Base-by-base conservation (phyloP, 1,140 invertebrate species). In the Rhysida immarginata region DNA sequence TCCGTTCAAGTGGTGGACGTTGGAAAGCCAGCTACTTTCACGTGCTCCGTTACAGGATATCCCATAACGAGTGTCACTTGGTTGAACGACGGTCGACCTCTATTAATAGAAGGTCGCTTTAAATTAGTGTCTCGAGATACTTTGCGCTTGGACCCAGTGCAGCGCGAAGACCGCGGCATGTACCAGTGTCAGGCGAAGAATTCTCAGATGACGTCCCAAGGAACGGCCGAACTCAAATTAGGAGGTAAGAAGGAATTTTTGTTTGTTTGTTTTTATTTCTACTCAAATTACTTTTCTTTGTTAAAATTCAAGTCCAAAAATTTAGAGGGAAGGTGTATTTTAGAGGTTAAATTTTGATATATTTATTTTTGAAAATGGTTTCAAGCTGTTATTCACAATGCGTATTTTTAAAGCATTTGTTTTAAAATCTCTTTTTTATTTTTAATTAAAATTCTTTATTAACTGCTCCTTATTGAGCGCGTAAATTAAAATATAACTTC, bases 1-100 rank as follows among this genome's bases (percentile, higher is more conserved):
- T 80, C 82, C 44, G 83, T 84, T 0, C 91, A 96, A 69, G 90
- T 87, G 41, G 82, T 94, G 42, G 91, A 96, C 69, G 94, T 93
- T 64, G 89, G 88, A 45, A 79, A 88, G 65, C 84, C 88, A 1
- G 91, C 91, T 1, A 79, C 84, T 0, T 88, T 94, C 66, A 89
- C 85, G 20, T 92, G 89, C 73, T 83, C 85, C 68, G 87, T 86
- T 64, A 83, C 80, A 25, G 90, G 90, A 3, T 83, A 84, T 74
- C 90, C 90, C 1, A 75, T 85, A 43, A 79, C 83, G 48, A 75
- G 80, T 57, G 77, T 92, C 53, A 80, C 79, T 50, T 96, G 91
- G 91, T 73, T 85, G 53, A 85, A 87, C 66, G 82, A 90, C 66
- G 85, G 83, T 14, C 79, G 82, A 65, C 77, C 81, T 1, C 71